phyloP scores from a whole-genome alignment of 2,797 vertebrate species.

The Anguilla obscura region DNA sequence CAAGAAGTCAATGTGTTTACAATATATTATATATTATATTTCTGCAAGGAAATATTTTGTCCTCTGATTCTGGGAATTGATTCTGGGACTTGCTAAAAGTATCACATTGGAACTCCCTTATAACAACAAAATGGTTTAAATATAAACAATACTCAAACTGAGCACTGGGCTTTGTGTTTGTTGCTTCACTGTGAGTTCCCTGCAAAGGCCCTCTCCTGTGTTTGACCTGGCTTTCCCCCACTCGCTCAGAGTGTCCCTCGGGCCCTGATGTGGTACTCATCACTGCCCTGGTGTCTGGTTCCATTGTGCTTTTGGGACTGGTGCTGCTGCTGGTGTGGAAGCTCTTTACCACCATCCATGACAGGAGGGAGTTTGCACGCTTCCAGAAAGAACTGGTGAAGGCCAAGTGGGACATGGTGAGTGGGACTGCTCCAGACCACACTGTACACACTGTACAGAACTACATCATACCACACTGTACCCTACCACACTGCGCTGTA shows the following conservation, averaged over 20 bases:
- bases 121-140: background rate
- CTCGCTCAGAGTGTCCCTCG: slow-evolving; percentile 24
- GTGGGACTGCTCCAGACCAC: slow-evolving; percentile 2
- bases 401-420: slow-evolving; percentile 39
- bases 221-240: background rate
- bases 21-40: background rate
- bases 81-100: background rate
- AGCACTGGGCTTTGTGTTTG: background rate
- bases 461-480: background rate
- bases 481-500: background rate
- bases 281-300: slow-evolving; percentile 39
- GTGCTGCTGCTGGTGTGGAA: slow-evolving; percentile 66
- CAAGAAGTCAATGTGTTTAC: background rate
- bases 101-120: background rate
- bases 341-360: slow-evolving; percentile 56
- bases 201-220: background rate
- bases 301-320: slow-evolving; percentile 54
- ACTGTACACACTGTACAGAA: background rate
- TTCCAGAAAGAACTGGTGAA: slow-evolving; percentile 48
- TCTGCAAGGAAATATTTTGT: no score
- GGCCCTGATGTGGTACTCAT: slow-evolving; percentile 36
- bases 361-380: slow-evolving; percentile 53
- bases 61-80: no score
- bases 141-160: background rate
- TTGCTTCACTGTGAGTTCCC: background rate